These are phyloP conservation scores for Rugalucina vietnamica DNA, from an alignment of 2,888 invertebrate species.

Conservation along the genomic window DNA sequence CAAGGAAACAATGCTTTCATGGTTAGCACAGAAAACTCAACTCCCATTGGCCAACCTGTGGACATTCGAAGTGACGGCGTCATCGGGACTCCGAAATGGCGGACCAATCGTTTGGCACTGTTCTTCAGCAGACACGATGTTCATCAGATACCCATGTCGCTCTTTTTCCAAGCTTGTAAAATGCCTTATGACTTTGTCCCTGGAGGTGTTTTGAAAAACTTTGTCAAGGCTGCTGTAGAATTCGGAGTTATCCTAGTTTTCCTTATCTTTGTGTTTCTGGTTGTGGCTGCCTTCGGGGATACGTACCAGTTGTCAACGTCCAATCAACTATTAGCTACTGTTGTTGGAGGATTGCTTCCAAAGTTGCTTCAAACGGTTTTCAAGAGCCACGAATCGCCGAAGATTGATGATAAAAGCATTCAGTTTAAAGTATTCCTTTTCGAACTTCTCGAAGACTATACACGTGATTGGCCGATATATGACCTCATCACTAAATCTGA, in stretches of 20 bases:
- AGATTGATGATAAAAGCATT: neutral
- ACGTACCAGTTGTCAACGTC: slow-evolving; percentile 72
- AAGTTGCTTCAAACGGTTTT: slow-evolving; percentile 59
- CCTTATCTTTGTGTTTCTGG: slow-evolving; percentile 71
- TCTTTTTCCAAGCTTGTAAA: slow-evolving; percentile 70
- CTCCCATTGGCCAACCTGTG: slow-evolving; percentile 49
- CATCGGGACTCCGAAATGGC: slow-evolving; percentile 51
- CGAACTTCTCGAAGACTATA: neutral
- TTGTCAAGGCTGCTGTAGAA: slow-evolving; percentile 61
- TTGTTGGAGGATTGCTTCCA: slow-evolving; percentile 73
- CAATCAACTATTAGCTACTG: slow-evolving; percentile 73
- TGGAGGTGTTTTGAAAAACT: slow-evolving; percentile 68
- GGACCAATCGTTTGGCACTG: slow-evolving; percentile 42
- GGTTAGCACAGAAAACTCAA: slow-evolving; percentile 62
- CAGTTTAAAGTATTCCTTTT: neutral
- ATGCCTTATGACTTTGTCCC: slow-evolving; percentile 73
- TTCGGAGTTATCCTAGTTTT: slow-evolving; percentile 70
- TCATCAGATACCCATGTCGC: slow-evolving; percentile 70
- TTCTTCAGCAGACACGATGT: slow-evolving; percentile 71
- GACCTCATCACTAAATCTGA: neutral
- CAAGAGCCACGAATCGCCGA: neutral
- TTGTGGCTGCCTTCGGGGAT: slow-evolving; percentile 72
- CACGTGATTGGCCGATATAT: neutral
- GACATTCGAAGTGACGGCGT: slow-evolving; percentile 13
- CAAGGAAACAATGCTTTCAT: slow-evolving; percentile 78